Base-by-base conservation (phyloP, 2,888 invertebrate species). In the Epinotia demarniana region DNA sequence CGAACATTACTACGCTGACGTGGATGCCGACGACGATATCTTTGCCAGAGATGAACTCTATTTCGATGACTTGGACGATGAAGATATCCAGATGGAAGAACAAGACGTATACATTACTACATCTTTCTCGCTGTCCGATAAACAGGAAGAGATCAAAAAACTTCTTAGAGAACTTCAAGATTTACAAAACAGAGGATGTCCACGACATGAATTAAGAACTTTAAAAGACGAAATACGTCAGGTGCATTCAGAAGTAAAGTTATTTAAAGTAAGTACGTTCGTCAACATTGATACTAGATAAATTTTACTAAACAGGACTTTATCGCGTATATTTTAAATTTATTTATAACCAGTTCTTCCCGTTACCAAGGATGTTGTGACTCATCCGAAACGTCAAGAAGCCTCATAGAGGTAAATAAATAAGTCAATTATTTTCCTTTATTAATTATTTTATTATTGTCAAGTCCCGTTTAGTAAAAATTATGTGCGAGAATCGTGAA, bases 231-330 rank as follows among this genome's bases (percentile, higher is more conserved):
- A 82, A 70, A 82, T 86, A 12, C 67, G 77, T 9, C 23, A 75
- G 0, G 67, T 82, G 27, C 74, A 78, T 72, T 81, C 85, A 13
- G 78, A 78, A 63, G 84, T 86, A 58, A 82, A 81, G 67, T 79
- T 87, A 18, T 90, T 81, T 73, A 82, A 82, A 76, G 90, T 91
- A 79, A 84, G 87, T 84, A 66, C 33, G 6, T 6, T 8, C 8
- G 33, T 8, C 33, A 33, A 8, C 0, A 33, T 33, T 33, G 33
- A 0, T 33, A 33, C 1, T 6, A 33, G 33, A 33, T 8, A 8
- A 33, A 3, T 33, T 33, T 16, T 49, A 49, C 2, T 12, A 49
- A 49, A 49, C 16, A 1, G 49, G 12, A 16, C 4, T 16, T 12
- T 6, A 49, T 13, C 16, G 53, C n/a, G 16, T 16, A 13, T 3